Percentiles rank a stretch among this genome's conserved stretches.
phyloP scores from a whole-genome alignment of 2,113 vertebrate species.

The Todiramphus chloris region DNA sequence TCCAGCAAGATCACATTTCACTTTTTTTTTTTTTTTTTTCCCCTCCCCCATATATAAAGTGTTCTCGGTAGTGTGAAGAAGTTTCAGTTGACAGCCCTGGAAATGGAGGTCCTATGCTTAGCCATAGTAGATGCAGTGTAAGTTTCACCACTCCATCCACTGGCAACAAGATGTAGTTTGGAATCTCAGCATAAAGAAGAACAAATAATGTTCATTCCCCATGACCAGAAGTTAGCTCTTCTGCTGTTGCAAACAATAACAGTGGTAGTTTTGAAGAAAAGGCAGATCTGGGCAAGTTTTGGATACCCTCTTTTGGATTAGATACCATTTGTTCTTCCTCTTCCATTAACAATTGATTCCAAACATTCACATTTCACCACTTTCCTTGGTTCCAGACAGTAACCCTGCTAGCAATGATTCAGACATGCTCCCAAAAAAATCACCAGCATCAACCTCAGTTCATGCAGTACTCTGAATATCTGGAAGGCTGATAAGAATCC shows the following conservation, averaged over 20 bases:
- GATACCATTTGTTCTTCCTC: background rate
- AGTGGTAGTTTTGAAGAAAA: background rate
- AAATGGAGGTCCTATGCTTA: slow-evolving; percentile 3
- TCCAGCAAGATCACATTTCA: slow-evolving; percentile 29
- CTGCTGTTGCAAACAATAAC: background rate
- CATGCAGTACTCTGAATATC: background rate
- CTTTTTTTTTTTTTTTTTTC: background rate
- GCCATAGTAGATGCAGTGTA: background rate
- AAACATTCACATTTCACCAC: slow-evolving; percentile 5
- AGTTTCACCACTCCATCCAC: slow-evolving; percentile 17
- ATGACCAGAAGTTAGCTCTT: background rate
- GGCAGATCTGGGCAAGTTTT: background rate
- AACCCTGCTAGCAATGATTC: background rate
- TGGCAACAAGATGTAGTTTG: background rate
- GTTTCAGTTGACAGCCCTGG: slow-evolving; percentile 24
- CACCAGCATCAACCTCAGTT: background rate
- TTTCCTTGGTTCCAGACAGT: background rate
- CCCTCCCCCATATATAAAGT: background rate
- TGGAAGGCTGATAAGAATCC: background rate
- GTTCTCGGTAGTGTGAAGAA: slow-evolving; percentile 17
- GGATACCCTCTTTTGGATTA: background rate
- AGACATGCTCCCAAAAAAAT: background rate
- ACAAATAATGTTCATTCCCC: slow-evolving; percentile 3
- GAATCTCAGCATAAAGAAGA: slow-evolving; percentile 13
- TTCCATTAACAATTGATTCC: background rate